Evolutionary conservation across 64 coral and sea anemone genomes (phyloP).

Genomic region (Exaiptasia diaphana): DNA sequence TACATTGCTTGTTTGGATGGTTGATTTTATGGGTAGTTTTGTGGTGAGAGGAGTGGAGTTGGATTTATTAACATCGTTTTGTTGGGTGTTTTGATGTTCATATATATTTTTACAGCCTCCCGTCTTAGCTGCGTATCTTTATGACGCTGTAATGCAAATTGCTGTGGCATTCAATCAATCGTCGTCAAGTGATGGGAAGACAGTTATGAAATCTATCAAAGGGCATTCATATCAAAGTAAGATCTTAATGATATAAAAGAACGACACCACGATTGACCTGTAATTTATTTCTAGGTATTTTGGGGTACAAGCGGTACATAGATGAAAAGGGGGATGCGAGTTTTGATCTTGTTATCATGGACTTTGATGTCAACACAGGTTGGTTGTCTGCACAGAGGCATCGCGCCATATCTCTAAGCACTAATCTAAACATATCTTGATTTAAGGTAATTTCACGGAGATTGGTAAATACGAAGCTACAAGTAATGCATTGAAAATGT

Average conservation of each 20-base stretch:
- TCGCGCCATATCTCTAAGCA: not conserved
- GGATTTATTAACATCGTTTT: not conserved
- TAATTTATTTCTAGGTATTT: constrained; percentile 42
- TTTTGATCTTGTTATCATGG: constrained; percentile 63
- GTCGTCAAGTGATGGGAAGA: not conserved
- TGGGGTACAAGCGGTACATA: constrained; percentile 68
- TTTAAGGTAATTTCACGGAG: constrained; percentile 59
- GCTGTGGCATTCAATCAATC: constrained; percentile 37
- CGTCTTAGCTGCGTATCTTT: constrained; percentile 61
- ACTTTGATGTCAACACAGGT: not conserved
- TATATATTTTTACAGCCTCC: constrained; percentile 36
- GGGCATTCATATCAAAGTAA: constrained; percentile 39
- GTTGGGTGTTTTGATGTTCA: not conserved
- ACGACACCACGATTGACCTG: too few species aligned
- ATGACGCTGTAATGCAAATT: constrained; percentile 63
- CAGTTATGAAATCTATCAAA: not conserved
- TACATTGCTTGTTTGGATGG: too few species aligned
- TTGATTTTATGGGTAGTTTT: too few species aligned
- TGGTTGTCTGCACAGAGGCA: not conserved
- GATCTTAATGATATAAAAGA: not conserved
- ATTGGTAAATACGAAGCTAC: constrained; percentile 49
- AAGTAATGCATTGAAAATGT: constrained; percentile 3
- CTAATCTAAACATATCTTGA: not conserved
- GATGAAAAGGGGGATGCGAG: constrained; percentile 61
- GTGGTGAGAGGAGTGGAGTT: too few species aligned